phyloP scores from a whole-genome alignment of 2,113 vertebrate genomes.

The Typhlomys cinereus region DNA sequence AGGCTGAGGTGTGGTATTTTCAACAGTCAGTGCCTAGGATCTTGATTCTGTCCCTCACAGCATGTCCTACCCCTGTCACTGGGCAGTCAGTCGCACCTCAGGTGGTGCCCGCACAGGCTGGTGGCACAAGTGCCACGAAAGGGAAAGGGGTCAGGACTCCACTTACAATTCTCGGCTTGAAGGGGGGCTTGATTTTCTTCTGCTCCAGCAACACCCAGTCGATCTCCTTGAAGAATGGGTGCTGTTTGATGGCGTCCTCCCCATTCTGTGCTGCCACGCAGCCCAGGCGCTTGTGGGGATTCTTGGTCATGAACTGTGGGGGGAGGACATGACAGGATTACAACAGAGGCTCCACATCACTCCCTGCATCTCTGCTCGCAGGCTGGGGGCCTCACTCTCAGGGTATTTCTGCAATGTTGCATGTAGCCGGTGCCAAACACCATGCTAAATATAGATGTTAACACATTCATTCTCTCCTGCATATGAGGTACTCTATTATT shows the following conservation, averaged over 20 bases:
- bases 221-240: constrained; percentile 98
- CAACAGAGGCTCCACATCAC: accelerated
- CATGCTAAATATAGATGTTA: neutral
- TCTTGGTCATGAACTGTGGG: constrained; percentile 98
- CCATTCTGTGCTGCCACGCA: constrained; percentile 94
- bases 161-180: constrained; percentile 99
- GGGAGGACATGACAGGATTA: constrained; percentile 10
- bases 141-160: neutral
- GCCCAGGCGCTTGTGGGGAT: constrained; percentile 95
- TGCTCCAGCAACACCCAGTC: constrained; percentile 98
- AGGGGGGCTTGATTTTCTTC: constrained; percentile 97
- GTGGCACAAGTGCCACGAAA: accelerated
- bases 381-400: accelerated
- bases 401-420: neutral
- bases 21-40: neutral
- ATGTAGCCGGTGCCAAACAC: neutral
- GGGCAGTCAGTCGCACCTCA: neutral
- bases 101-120: neutral
- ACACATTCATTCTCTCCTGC: neutral
- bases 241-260: constrained; percentile 97
- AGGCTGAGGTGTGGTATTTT: accelerated
- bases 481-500: neutral
- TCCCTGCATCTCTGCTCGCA: neutral
- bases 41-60: accelerated
- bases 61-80: neutral